Conservation (phyloP, 2,888 invertebrate species). For the Orthosia gothica region DNA sequence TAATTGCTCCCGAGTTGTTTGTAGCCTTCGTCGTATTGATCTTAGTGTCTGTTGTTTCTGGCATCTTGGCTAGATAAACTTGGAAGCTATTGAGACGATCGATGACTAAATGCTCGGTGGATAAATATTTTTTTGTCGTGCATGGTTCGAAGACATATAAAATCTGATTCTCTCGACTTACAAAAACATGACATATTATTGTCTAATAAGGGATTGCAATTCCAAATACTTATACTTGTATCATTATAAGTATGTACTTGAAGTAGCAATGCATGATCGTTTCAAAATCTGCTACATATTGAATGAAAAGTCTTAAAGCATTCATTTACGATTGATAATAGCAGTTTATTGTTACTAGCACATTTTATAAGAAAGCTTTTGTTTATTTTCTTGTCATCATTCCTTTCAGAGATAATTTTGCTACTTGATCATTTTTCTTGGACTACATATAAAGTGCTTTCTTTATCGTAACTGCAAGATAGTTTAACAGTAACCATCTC, state of each 20-base stretch:
- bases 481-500: not conserved
- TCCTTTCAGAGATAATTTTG: not conserved
- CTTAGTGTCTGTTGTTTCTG: conserved; percentile 11
- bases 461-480: too few relatives aligned
- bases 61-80: conserved; percentile 5
- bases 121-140: not conserved
- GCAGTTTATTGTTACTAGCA: not conserved
- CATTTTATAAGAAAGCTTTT: not conserved
- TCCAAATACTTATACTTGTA: too few relatives aligned
- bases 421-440: not conserved
- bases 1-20: conserved; percentile 35
- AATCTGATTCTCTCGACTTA: not conserved
- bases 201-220: too few relatives aligned
- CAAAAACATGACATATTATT: not conserved
- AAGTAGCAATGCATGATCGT: too few relatives aligned
- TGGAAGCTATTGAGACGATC: conserved; percentile 4
- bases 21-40: conserved; percentile 24
- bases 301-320: not conserved
- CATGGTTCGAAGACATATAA: not conserved
- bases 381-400: not conserved
- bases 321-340: not conserved
- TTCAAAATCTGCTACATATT: not conserved
- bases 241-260: not conserved
- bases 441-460: too few relatives aligned
- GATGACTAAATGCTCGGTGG: conserved; percentile 4